Conservation (phyloP, 2,888 invertebrate genomes). For the Sarcophaga caerulescens region DNA sequence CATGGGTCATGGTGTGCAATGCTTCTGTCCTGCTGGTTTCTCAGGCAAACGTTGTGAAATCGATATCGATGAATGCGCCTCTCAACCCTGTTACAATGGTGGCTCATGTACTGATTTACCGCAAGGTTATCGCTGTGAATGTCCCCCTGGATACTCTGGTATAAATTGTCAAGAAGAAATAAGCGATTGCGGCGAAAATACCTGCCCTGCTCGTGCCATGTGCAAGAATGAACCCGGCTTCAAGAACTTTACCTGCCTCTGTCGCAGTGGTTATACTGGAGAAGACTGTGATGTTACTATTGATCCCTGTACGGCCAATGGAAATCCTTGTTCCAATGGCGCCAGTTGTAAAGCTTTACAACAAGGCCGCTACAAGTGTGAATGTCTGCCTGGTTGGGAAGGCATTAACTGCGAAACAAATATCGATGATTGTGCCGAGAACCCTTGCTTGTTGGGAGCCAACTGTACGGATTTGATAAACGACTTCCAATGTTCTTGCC, state of each 20-base stretch:
- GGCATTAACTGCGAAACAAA: slow-evolving; percentile 97
- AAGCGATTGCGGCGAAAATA: slow-evolving; percentile 92
- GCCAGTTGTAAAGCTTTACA: slow-evolving; percentile 94
- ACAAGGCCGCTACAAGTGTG: slow-evolving; percentile 96
- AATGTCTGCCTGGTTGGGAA: slow-evolving; percentile 98
- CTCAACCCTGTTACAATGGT: slow-evolving; percentile 96
- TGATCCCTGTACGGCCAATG: slow-evolving; percentile 93
- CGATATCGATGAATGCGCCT: slow-evolving; percentile 97
- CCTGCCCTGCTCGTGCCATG: slow-evolving; percentile 97
- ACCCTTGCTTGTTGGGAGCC: slow-evolving; percentile 93
- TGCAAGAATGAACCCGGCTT: slow-evolving; percentile 96
- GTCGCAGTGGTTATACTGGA: slow-evolving; percentile 96
- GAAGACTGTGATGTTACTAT: slow-evolving; percentile 94
- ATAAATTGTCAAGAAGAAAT: slow-evolving; percentile 97
- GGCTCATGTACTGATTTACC: slow-evolving; percentile 95
- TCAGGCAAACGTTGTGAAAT: slow-evolving; percentile 96
- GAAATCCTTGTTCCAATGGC: slow-evolving; percentile 95
- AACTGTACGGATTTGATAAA: slow-evolving; percentile 96
- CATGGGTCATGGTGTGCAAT: slow-evolving; percentile 93
- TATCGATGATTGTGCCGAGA: slow-evolving; percentile 95
- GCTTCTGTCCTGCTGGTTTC: slow-evolving; percentile 97
- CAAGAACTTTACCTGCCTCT: slow-evolving; percentile 95
- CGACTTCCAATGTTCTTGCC: slow-evolving; percentile 96
- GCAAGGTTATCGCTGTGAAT: slow-evolving; percentile 95
- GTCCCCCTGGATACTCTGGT: slow-evolving; percentile 93